A percentile compares a stretch with the other conserved stretches of the same genome.
Conservation (phyloP, 2,888 invertebrate genomes). For the Lysandra coridon region DNA sequence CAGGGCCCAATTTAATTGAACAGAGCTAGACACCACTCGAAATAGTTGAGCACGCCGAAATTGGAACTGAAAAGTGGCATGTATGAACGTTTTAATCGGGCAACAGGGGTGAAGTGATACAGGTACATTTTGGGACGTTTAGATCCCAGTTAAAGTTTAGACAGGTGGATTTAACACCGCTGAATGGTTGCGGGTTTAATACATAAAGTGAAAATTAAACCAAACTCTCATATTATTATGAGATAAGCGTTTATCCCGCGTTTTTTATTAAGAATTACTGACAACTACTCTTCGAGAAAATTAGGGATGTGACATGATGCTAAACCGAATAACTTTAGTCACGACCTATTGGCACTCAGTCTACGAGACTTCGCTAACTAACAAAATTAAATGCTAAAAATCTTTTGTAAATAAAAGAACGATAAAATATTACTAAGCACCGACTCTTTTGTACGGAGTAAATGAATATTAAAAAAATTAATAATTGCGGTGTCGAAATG, state of each 20-base stretch:
- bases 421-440: neutral
- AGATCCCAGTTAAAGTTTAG: neutral
- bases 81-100: conserved; percentile 16
- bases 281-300: neutral
- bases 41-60: conserved; percentile 45
- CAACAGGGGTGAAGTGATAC: neutral
- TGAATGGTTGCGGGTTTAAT: neutral
- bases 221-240: neutral
- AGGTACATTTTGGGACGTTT: neutral
- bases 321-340: too few relatives aligned
- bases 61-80: conserved; percentile 44
- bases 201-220: neutral
- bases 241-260: too few relatives aligned
- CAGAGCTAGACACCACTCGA: conserved; percentile 45
- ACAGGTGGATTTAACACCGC: neutral
- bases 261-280: too few relatives aligned
- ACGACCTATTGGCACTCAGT: neutral
- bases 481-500: neutral
- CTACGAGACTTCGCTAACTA: neutral
- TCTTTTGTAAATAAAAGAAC: too few relatives aligned
- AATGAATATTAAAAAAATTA: neutral
- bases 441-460: neutral
- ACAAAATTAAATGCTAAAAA: neutral
- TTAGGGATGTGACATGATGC: neutral
- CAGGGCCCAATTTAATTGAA: conserved; percentile 54